Conservation (phyloP, 1,140 invertebrate species). For the Neotoxoptera formosana region DNA sequence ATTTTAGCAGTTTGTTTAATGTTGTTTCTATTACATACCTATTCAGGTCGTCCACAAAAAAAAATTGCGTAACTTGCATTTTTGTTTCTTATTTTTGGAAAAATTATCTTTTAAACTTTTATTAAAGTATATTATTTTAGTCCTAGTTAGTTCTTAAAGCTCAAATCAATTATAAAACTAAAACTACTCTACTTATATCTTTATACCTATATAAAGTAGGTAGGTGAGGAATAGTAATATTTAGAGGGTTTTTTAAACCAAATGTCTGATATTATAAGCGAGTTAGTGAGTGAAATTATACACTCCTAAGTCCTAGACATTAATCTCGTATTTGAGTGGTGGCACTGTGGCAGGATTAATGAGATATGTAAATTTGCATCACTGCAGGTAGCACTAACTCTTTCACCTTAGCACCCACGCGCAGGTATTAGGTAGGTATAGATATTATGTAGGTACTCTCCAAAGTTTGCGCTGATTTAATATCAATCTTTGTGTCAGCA, state of each 20-base stretch:
- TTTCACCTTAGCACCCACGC: background rate
- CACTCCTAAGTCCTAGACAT: background rate
- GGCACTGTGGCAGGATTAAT: background rate
- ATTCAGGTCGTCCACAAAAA: background rate
- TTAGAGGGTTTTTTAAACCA: background rate
- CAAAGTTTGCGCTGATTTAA: background rate
- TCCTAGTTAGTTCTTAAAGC: background rate
- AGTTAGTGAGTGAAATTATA: background rate
- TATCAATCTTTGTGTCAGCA: constrained; percentile 24
- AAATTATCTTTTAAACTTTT: background rate
- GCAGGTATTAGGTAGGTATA: background rate
- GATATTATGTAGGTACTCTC: too few species aligned
- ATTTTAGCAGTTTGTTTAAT: background rate
- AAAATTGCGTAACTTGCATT: background rate
- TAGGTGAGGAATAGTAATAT: background rate
- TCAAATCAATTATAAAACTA: background rate
- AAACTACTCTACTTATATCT: background rate
- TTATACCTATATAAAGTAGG: background rate
- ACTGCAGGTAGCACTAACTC: background rate
- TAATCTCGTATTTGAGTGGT: background rate
- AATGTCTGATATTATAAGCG: constrained; percentile 17
- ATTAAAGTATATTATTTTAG: background rate
- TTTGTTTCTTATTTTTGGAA: background rate
- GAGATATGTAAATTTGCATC: constrained; percentile 22
- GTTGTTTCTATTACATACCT: background rate